phyloP scores from a whole-genome alignment of 2,797 vertebrate species.

The Taeniopygia guttata region DNA sequence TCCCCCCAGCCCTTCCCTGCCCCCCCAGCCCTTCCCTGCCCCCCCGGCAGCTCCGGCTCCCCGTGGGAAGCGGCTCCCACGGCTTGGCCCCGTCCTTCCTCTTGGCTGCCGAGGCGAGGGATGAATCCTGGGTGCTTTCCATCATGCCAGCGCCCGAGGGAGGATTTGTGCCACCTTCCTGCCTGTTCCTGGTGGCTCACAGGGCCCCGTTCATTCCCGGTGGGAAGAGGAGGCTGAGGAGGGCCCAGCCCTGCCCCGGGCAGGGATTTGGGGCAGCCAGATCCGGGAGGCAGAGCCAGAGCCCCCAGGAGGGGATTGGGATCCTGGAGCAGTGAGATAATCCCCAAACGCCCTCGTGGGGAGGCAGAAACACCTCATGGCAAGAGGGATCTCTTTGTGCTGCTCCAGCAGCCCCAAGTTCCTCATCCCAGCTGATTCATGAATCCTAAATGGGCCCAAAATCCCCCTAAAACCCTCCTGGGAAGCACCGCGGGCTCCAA shows the following conservation, averaged over 20 bases:
- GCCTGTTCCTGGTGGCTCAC: background rate
- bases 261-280: background rate
- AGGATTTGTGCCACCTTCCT: background rate
- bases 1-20: background rate
- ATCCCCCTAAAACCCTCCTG: background rate
- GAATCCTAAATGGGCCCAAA: background rate
- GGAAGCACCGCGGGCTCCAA: background rate
- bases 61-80: background rate
- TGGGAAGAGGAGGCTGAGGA: background rate
- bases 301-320: background rate
- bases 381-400: background rate
- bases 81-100: background rate
- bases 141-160: background rate
- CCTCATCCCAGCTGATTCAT: fast-evolving
- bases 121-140: background rate
- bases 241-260: background rate
- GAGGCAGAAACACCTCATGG: fast-evolving
- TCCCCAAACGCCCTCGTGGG: background rate
- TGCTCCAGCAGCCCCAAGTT: fast-evolving
- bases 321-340: background rate
- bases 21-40: background rate
- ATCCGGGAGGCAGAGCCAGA: background rate
- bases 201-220: background rate
- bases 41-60: background rate
- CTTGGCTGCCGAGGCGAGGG: background rate